Evolutionary conservation across 1,140 invertebrate genomes (phyloP).

Genomic region (Delia radicum): DNA sequence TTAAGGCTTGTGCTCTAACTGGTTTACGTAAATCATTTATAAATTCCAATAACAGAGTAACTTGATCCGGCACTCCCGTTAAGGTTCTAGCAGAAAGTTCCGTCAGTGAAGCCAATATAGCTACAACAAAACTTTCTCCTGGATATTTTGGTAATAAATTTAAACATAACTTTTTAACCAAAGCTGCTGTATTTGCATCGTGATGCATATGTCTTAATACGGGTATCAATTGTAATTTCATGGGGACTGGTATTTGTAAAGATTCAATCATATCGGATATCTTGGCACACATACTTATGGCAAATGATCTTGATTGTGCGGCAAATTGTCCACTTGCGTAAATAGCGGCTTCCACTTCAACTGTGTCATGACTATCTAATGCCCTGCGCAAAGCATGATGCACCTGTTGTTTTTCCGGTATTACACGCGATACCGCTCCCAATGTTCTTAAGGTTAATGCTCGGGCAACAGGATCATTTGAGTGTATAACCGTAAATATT

Average conservation of each 20-base stretch:
- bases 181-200: slow-evolving; percentile 78
- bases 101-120: slow-evolving; percentile 85
- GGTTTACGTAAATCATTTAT: slow-evolving; percentile 63
- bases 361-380: slow-evolving; percentile 90
- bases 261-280: slow-evolving; percentile 94
- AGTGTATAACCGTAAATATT: slow-evolving; percentile 94
- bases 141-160: slow-evolving; percentile 85
- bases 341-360: slow-evolving; percentile 94
- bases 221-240: slow-evolving; percentile 87
- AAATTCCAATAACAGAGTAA: slow-evolving; percentile 61
- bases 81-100: slow-evolving; percentile 85
- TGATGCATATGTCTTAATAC: slow-evolving; percentile 94
- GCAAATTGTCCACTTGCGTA: slow-evolving; percentile 93
- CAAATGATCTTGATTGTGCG: slow-evolving; percentile 89
- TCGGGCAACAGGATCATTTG: slow-evolving; percentile 93
- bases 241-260: slow-evolving; percentile 84
- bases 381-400: slow-evolving; percentile 91
- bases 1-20: slow-evolving; percentile 74
- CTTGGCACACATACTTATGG: slow-evolving; percentile 94
- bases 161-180: slow-evolving; percentile 80
- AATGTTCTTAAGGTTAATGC: slow-evolving; percentile 87
- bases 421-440: slow-evolving; percentile 88
- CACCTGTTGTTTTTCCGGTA: slow-evolving; percentile 90
- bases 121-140: slow-evolving; percentile 81
- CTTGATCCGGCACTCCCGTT: slow-evolving; percentile 87